phyloP scores from a whole-genome alignment of 2,113 vertebrate genomes.

The Sinosuthora webbiana region DNA sequence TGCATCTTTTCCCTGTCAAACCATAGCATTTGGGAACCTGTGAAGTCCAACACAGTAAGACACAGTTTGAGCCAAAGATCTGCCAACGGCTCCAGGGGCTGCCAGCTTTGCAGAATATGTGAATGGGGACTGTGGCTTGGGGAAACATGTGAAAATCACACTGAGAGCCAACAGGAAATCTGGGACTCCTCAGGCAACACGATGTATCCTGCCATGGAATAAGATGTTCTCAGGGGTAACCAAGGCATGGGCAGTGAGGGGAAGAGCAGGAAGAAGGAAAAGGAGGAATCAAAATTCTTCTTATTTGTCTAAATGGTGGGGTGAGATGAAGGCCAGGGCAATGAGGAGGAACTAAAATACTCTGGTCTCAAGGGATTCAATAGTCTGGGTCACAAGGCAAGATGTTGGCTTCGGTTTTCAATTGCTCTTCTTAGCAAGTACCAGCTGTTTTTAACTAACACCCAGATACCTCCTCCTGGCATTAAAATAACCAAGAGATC shows the following conservation, averaged over 20 bases:
- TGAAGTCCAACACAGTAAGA: not conserved
- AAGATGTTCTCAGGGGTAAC: not conserved
- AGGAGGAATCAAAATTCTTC: not conserved
- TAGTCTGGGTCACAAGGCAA: not conserved
- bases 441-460: not conserved
- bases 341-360: not conserved
- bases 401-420: not conserved
- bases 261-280: not conserved
- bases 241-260: not conserved
- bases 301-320: not conserved
- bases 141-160: not conserved
- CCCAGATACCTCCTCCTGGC: not conserved
- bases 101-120: slow-evolving; percentile 5
- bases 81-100: slow-evolving; percentile 13
- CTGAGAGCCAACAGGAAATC: slow-evolving; percentile 37
- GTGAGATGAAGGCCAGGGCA: not conserved
- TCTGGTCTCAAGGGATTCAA: not conserved
- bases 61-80: slow-evolving; percentile 33
- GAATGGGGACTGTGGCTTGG: not conserved
- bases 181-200: slow-evolving; percentile 25
- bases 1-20: slow-evolving; percentile 8
- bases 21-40: not conserved
- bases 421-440: not conserved
- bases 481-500: not conserved
- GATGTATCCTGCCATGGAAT: not conserved